Evolutionary conservation across 2,113 vertebrate genomes (phyloP).

Genomic region (Hippocampus guttulatus): DNA sequence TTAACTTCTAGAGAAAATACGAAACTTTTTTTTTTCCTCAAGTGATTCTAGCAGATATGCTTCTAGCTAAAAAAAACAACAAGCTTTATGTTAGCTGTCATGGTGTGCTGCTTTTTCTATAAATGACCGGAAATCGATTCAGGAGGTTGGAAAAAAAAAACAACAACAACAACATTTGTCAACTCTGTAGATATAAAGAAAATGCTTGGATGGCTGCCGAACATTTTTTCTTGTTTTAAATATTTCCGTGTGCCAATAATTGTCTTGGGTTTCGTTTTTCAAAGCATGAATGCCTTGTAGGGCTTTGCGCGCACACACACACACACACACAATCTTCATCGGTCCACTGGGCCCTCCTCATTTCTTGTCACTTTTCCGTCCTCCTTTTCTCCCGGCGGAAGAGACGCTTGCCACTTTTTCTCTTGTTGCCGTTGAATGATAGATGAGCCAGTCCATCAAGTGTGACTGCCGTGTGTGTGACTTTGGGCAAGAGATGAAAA

Average conservation of each 20-base stretch:
- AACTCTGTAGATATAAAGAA: too few relatives aligned
- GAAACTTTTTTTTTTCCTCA: too few relatives aligned
- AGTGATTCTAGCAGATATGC: too few relatives aligned
- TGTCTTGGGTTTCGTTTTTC: neutral
- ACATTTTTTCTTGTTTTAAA: too few relatives aligned
- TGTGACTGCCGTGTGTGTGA: conserved; percentile 11
- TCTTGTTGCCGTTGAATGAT: conserved; percentile 38
- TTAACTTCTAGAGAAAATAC: too few relatives aligned
- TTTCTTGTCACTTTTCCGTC: conserved; percentile 48
- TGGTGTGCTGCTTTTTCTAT: too few relatives aligned
- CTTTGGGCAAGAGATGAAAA: neutral
- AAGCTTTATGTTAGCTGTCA: too few relatives aligned
- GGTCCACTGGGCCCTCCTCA: conserved; percentile 31
- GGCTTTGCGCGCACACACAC: neutral
- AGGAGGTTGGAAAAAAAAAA: too few relatives aligned
- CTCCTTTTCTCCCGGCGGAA: conserved; percentile 25
- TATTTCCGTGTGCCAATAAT: neutral
- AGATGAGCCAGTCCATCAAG: conserved; percentile 24
- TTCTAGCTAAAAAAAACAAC: too few relatives aligned
- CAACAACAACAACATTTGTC: too few relatives aligned
- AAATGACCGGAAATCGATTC: too few relatives aligned
- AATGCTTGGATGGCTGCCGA: too few relatives aligned
- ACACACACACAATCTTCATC: neutral
- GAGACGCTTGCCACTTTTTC: conserved; percentile 38
- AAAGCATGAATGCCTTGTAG: neutral